Percentiles rank a stretch among this genome's conserved stretches.
These are phyloP conservation scores for Drosophila nigromelanica DNA, from an alignment of 1,140 invertebrate species.

Conservation along the genomic window DNA sequence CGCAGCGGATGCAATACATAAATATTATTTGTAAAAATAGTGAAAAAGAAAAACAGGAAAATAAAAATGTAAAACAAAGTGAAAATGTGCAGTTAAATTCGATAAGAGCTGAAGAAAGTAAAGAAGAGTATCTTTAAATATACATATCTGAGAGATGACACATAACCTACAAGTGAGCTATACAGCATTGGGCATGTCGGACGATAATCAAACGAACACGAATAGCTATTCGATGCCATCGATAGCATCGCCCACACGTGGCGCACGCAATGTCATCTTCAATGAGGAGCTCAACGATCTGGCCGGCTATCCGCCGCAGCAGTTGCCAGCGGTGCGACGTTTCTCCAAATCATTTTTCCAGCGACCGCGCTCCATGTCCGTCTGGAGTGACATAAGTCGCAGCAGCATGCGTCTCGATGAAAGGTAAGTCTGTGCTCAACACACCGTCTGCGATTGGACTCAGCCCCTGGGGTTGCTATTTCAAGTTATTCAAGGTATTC, in stretches of 20 bases:
- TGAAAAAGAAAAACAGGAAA: not conserved
- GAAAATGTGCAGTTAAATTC: conserved; percentile 14
- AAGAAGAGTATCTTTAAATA: conserved; percentile 35
- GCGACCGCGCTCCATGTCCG: conserved; percentile 91
- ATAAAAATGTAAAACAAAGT: not conserved
- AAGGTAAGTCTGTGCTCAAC: conserved; percentile 85
- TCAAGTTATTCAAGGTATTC: not conserved
- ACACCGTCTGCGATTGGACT: too few species aligned
- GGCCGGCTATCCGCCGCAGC: conserved; percentile 86
- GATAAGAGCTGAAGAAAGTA: conserved; percentile 9
- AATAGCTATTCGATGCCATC: conserved; percentile 79
- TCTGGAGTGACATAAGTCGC: conserved; percentile 92
- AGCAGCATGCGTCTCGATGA: conserved; percentile 92
- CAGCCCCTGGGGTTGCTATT: not conserved
- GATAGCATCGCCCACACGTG: conserved; percentile 82
- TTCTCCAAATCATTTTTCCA: conserved; percentile 84
- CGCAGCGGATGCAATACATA: not conserved
- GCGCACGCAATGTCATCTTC: conserved; percentile 88
- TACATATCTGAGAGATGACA: conserved; percentile 75
- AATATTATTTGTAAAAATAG: not conserved
- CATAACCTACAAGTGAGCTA: conserved; percentile 83
- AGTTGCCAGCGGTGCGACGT: conserved; percentile 83
- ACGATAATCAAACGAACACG: conserved; percentile 77
- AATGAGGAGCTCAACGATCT: conserved; percentile 86
- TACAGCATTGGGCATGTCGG: conserved; percentile 82